Evolutionary conservation across 1,140 invertebrate genomes (phyloP).

Genomic region (Papilio aristodemus): DNA sequence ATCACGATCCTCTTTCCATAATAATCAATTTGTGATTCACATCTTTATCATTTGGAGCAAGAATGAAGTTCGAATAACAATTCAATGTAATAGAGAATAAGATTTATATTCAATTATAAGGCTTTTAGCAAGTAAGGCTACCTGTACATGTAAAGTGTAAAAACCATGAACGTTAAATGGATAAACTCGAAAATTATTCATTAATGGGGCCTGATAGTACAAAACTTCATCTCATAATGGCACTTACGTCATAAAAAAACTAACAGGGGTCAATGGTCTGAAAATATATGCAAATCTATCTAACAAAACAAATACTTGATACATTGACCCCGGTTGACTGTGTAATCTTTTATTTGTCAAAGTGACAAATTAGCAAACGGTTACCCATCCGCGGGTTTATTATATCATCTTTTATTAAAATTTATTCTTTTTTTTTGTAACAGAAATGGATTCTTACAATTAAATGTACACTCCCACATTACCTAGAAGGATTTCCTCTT

Average conservation of each 20-base stretch:
- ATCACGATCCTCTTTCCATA: constrained; percentile 21
- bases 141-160: too few species aligned
- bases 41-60: constrained; percentile 1
- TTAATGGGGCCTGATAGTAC: too few species aligned
- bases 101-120: neutral
- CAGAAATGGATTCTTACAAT: too few species aligned
- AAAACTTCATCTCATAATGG: too few species aligned
- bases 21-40: constrained; percentile 14
- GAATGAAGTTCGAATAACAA: neutral
- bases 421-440: too few species aligned
- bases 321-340: neutral
- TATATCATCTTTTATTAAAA: too few species aligned
- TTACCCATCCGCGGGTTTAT: too few species aligned
- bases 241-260: neutral
- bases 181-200: too few species aligned
- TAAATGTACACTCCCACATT: too few species aligned
- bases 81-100: neutral
- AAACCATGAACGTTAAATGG: too few species aligned
- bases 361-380: neutral
- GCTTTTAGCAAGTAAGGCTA: too few species aligned
- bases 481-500: too few species aligned
- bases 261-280: neutral
- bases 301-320: constrained; percentile 2
- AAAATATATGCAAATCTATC: neutral
- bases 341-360: neutral